Percentiles rank a stretch among this genome's conserved stretches.
These are phyloP conservation scores for Chloebia gouldiae DNA, from an alignment of 2,113 vertebrate genomes.

Conservation along the genomic window DNA sequence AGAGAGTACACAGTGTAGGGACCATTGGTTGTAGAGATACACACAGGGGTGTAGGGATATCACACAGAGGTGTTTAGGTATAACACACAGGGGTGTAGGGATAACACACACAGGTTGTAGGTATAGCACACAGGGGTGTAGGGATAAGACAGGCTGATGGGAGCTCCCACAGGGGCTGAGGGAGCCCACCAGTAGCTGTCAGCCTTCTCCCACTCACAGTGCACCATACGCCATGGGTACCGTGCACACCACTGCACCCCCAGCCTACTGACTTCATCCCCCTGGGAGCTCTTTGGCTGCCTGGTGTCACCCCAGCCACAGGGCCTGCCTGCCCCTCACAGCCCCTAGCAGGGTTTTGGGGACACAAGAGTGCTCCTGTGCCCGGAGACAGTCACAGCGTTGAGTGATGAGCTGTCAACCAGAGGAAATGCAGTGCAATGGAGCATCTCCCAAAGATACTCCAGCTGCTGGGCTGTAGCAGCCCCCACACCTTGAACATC, in stretches of 20 bases:
- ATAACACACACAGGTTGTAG: background rate
- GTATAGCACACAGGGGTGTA: background rate
- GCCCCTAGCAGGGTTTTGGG: background rate
- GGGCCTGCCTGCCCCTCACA: background rate
- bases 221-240: fast-evolving
- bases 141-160: background rate
- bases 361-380: background rate
- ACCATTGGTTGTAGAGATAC: background rate
- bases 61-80: too few species aligned
- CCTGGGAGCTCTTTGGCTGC: background rate
- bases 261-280: background rate
- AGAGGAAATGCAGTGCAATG: background rate
- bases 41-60: background rate
- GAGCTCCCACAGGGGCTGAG: background rate
- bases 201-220: fast-evolving
- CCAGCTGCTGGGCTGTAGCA: background rate
- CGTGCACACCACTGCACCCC: background rate
- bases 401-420: background rate
- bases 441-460: background rate
- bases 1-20: background rate
- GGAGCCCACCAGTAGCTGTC: background rate
- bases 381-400: fast-evolving
- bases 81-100: background rate
- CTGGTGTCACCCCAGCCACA: background rate
- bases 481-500: background rate